Evolutionary conservation across 92 coral and sea anemone species (phyloP).

Genomic region (Palythoa caribaeorum): DNA sequence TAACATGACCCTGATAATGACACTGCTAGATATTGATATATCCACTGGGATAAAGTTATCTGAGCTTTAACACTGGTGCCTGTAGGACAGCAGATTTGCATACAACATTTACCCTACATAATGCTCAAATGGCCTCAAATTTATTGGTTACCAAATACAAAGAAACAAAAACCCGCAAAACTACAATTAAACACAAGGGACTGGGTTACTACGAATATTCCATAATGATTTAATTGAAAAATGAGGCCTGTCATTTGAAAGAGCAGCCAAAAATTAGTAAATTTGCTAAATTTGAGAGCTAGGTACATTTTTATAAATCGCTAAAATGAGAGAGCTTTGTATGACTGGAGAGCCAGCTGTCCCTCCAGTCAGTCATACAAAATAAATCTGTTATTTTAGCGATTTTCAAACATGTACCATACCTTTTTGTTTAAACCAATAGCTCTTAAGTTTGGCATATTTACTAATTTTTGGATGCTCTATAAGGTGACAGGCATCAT

Average conservation of each 20-base stretch:
- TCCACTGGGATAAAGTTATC: constrained; percentile 4
- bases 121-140: constrained; percentile 1
- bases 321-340: too few relatives aligned
- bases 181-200: constrained; percentile 3
- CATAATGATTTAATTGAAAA: background rate
- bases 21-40: background rate
- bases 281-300: constrained; percentile 2
- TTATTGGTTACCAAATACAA: background rate
- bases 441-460: too few relatives aligned
- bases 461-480: too few relatives aligned
- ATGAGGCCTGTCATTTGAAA: too few relatives aligned
- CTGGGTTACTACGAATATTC: constrained; percentile 4
- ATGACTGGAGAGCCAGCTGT: too few relatives aligned
- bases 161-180: background rate
- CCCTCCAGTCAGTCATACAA: too few relatives aligned
- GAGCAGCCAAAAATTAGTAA: too few relatives aligned
- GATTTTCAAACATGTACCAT: too few relatives aligned
- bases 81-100: background rate
- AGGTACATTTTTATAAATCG: too few relatives aligned
- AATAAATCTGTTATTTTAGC: too few relatives aligned
- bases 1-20: background rate
- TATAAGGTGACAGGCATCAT: too few relatives aligned
- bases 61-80: constrained; percentile 5
- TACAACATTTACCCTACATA: constrained; percentile 2
- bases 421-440: too few relatives aligned